Evolutionary conservation across 1,140 invertebrate genomes (phyloP).

Genomic region (Zaprionus lachaisei): DNA sequence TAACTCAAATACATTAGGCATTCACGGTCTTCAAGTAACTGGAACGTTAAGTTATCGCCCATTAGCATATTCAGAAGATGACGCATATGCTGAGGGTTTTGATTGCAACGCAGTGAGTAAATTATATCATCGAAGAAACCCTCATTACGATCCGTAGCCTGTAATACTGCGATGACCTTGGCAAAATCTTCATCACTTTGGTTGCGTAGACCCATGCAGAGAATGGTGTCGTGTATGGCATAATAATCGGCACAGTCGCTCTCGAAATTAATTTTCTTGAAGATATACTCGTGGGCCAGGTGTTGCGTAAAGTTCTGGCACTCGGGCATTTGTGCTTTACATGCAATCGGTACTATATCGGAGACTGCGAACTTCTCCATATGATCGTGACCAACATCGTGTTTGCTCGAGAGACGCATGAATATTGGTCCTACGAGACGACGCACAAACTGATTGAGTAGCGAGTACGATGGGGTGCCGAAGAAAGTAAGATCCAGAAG

Average conservation of each 20-base stretch:
- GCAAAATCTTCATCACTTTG: constrained; percentile 63
- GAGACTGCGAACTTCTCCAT: constrained; percentile 8
- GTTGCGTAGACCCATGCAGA: constrained; percentile 63
- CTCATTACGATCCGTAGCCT: constrained; percentile 42
- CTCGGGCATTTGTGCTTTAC: constrained; percentile 59
- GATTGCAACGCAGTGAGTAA: constrained; percentile 69
- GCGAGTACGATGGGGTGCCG: constrained; percentile 84
- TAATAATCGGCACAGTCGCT: constrained; percentile 42
- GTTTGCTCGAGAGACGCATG: constrained; percentile 48
- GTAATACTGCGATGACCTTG: constrained; percentile 44
- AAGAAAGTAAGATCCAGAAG: constrained; percentile 54
- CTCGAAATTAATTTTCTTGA: constrained; percentile 38
- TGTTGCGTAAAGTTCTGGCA: constrained; percentile 62
- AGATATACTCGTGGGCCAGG: constrained; percentile 60
- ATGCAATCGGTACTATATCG: constrained; percentile 61
- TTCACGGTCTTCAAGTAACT: constrained; percentile 58
- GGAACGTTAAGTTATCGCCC: constrained; percentile 59
- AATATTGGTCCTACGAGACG: constrained; percentile 64
- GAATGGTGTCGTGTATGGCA: constrained; percentile 49
- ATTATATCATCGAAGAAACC: constrained; percentile 63
- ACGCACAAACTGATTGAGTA: constrained; percentile 64
- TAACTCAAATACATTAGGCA: constrained; percentile 67
- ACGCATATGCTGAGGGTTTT: constrained; percentile 55
- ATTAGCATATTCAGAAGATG: constrained; percentile 66
- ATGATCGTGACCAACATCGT: background rate